phyloP scores from a whole-genome alignment of 1,140 invertebrate genomes.

The Drosophila micromelanica region DNA sequence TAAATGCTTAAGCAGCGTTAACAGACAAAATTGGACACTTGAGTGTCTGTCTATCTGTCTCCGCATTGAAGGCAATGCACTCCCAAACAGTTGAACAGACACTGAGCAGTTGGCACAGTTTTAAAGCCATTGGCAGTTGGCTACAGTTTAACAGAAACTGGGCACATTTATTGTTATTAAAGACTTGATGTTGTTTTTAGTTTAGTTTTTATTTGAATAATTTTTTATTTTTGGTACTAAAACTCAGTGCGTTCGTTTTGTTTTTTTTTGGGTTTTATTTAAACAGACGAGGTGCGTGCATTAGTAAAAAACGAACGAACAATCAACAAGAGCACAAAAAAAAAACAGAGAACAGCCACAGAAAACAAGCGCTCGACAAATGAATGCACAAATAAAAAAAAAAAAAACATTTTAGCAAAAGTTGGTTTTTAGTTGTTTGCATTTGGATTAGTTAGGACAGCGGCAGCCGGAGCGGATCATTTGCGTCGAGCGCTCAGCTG shows the following conservation, averaged over 20 bases:
- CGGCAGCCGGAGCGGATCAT: constrained; percentile 40
- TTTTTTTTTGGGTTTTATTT: constrained; percentile 28
- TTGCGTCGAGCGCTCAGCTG: constrained; percentile 79
- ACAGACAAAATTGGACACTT: constrained; percentile 68
- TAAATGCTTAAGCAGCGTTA: too few relatives aligned
- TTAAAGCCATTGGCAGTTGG: too few relatives aligned
- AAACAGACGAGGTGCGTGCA: constrained; percentile 48
- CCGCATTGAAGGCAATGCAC: constrained; percentile 10
- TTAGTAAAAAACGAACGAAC: constrained; percentile 48
- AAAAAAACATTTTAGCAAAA: not conserved
- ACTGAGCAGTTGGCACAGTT: not conserved
- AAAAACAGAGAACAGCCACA: constrained; percentile 15
- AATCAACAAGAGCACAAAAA: constrained; percentile 8
- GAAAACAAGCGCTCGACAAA: not conserved
- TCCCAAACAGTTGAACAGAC: too few relatives aligned
- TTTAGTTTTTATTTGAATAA: constrained; percentile 33
- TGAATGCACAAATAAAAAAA: constrained; percentile 20
- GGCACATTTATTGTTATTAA: constrained; percentile 4
- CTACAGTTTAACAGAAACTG: constrained; percentile 3
- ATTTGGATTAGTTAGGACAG: constrained; percentile 44
- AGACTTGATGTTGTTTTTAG: not conserved
- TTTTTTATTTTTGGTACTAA: constrained; percentile 20
- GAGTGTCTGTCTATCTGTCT: too few relatives aligned
- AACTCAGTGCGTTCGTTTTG: constrained; percentile 48
- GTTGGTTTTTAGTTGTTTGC: not conserved